These are phyloP conservation scores for Hyphantria cunea DNA, from an alignment of 1,140 invertebrate species.

Conservation along the genomic window DNA sequence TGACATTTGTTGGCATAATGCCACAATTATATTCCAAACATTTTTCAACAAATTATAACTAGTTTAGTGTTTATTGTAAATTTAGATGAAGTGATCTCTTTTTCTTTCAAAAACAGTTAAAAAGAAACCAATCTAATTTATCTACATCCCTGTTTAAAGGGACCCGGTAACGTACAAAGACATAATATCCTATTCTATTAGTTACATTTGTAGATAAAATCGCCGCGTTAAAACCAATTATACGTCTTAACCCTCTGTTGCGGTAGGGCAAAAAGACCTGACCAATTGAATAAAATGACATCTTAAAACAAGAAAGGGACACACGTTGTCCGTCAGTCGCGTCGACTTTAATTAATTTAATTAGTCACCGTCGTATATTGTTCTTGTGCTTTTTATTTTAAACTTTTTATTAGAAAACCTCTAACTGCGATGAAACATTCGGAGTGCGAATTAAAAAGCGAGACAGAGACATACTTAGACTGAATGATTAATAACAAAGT, in stretches of 20 bases:
- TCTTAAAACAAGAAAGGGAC: constrained; percentile 41
- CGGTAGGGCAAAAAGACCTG: constrained; percentile 31
- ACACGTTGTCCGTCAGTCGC: constrained; percentile 26
- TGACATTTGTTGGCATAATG: too few relatives aligned
- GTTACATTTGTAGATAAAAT: constrained; percentile 22
- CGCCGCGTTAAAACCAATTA: constrained; percentile 22
- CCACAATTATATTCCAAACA: too few relatives aligned
- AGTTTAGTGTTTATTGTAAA: too few relatives aligned
- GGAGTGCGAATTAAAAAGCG: constrained; percentile 26
- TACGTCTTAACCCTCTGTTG: constrained; percentile 21
- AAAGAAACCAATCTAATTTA: background rate
- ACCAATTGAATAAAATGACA: constrained; percentile 42
- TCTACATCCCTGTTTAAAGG: background rate
- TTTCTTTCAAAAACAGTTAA: background rate
- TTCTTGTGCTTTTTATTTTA: constrained; percentile 24
- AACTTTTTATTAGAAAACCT: constrained; percentile 9
- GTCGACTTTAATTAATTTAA: constrained; percentile 43
- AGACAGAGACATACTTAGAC: background rate
- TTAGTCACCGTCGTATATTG: constrained; percentile 33
- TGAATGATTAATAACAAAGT: too few relatives aligned
- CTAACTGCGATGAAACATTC: constrained; percentile 20
- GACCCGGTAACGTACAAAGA: constrained; percentile 2
- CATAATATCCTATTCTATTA: background rate
- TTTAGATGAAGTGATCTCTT: too few relatives aligned
- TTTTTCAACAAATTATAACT: too few relatives aligned